phyloP scores from a whole-genome alignment of 2,888 invertebrate species.

The Sceliomorpha sp. region DNA sequence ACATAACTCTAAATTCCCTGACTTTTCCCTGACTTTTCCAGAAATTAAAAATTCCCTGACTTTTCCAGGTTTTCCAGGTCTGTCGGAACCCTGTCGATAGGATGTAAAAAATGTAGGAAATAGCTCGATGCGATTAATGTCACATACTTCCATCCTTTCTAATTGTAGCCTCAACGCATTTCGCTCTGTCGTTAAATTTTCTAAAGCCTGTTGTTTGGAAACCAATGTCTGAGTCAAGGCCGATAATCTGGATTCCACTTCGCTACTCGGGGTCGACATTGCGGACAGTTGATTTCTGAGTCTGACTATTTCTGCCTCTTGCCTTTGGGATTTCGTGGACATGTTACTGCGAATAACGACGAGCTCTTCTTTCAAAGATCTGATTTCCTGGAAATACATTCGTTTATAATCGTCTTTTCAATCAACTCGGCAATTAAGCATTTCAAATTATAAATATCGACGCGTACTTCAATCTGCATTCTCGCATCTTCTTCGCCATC shows the following conservation, averaged over 20 bases:
- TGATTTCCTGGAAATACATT: slow-evolving; percentile 81
- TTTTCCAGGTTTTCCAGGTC: too few relatives aligned
- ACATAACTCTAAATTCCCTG: too few relatives aligned
- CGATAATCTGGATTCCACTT: slow-evolving; percentile 72
- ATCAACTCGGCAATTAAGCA: background rate
- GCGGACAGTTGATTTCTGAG: slow-evolving; percentile 82
- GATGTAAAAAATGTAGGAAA: too few relatives aligned
- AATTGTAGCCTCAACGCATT: slow-evolving; percentile 91
- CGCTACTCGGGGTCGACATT: slow-evolving; percentile 72
- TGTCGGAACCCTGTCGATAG: too few relatives aligned
- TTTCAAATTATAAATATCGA: slow-evolving; percentile 4
- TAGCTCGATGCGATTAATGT: slow-evolving; percentile 10
- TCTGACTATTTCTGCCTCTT: slow-evolving; percentile 83
- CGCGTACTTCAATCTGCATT: slow-evolving; percentile 68
- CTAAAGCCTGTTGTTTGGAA: slow-evolving; percentile 92
- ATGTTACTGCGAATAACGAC: slow-evolving; percentile 81
- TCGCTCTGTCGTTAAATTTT: slow-evolving; percentile 90
- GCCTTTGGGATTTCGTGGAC: slow-evolving; percentile 81
- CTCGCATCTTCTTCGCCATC: slow-evolving; percentile 80
- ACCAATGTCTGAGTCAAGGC: slow-evolving; percentile 90
- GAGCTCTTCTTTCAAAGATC: slow-evolving; percentile 82
- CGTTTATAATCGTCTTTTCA: too few relatives aligned
- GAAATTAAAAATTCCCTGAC: too few relatives aligned
- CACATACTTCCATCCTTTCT: slow-evolving; percentile 87
- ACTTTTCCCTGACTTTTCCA: too few relatives aligned